Evolutionary conservation across 2,888 invertebrate species (phyloP).

Genomic region (Apamea crenata): DNA sequence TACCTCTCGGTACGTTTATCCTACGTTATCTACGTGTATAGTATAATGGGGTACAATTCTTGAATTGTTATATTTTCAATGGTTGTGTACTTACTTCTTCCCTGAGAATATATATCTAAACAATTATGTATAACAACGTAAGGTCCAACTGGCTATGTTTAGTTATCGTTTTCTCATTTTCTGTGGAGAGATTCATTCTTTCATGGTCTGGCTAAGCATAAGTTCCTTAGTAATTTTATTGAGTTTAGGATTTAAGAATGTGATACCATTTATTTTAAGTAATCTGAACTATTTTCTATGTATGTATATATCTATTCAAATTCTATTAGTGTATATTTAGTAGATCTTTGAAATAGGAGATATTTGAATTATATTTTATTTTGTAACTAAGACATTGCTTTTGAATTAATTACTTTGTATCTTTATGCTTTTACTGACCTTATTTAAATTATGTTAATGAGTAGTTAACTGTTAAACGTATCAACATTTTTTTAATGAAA

Average conservation of each 20-base stretch:
- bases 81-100: conserved; percentile 89
- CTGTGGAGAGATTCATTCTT: conserved; percentile 80
- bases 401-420: conserved; percentile 74
- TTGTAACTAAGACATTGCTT: conserved; percentile 75
- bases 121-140: conserved; percentile 70
- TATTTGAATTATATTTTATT: conserved; percentile 81
- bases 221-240: conserved; percentile 88
- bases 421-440: conserved; percentile 73
- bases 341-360: conserved; percentile 72
- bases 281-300: conserved; percentile 81
- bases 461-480: conserved; percentile 54
- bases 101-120: conserved; percentile 70
- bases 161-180: conserved; percentile 74
- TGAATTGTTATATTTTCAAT: conserved; percentile 78
- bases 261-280: conserved; percentile 89
- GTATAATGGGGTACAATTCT: conserved; percentile 74
- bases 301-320: conserved; percentile 80
- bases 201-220: conserved; percentile 86
- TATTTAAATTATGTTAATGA: conserved; percentile 67
- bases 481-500: conserved; percentile 51
- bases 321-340: conserved; percentile 80
- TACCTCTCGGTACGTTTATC: conserved; percentile 62
- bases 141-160: conserved; percentile 75
- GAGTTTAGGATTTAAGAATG: conserved; percentile 86
- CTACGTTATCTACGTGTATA: conserved; percentile 57